Percentiles rank a stretch among this genome's conserved stretches.
phyloP scores from a whole-genome alignment of 2,888 invertebrate genomes.

The Choristoneura rosaceana region DNA sequence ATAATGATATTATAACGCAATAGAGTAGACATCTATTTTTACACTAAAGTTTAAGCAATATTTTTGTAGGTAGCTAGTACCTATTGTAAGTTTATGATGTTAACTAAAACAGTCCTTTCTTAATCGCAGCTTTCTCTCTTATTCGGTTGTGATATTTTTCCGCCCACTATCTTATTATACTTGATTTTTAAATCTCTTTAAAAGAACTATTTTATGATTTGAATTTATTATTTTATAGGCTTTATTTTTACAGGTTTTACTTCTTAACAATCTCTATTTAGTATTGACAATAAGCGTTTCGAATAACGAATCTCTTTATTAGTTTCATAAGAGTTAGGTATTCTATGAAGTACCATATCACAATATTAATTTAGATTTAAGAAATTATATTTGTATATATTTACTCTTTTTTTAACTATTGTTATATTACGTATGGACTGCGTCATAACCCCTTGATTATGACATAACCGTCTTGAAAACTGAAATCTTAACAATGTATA shows the following conservation, averaged over 20 bases:
- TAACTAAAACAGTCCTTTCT: constrained; percentile 43
- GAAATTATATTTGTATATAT: constrained; percentile 43
- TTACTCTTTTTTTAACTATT: constrained; percentile 7
- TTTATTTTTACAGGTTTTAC: constrained; percentile 42
- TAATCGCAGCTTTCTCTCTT: constrained; percentile 44
- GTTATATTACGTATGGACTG: constrained; percentile 23
- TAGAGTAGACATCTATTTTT: constrained; percentile 34
- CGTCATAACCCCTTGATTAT: background rate
- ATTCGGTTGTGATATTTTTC: constrained; percentile 65
- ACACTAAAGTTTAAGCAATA: constrained; percentile 29
- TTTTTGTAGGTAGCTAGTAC: constrained; percentile 15
- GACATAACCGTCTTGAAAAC: constrained; percentile 11
- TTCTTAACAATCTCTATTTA: constrained; percentile 43
- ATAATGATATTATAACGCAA: constrained; percentile 34
- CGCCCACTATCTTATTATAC: constrained; percentile 56
- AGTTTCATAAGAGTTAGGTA: constrained; percentile 15
- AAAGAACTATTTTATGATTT: constrained; percentile 17
- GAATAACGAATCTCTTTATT: constrained; percentile 45
- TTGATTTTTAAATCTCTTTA: constrained; percentile 34
- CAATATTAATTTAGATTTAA: constrained; percentile 51
- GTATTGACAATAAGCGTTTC: constrained; percentile 68
- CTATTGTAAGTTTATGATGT: constrained; percentile 12
- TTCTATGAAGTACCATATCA: constrained; percentile 40
- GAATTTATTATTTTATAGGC: constrained; percentile 37
- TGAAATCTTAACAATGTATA: constrained; percentile 48